phyloP scores from a whole-genome alignment of 92 coral and sea anemone species.

The Zoanthus sansibaricus region DNA sequence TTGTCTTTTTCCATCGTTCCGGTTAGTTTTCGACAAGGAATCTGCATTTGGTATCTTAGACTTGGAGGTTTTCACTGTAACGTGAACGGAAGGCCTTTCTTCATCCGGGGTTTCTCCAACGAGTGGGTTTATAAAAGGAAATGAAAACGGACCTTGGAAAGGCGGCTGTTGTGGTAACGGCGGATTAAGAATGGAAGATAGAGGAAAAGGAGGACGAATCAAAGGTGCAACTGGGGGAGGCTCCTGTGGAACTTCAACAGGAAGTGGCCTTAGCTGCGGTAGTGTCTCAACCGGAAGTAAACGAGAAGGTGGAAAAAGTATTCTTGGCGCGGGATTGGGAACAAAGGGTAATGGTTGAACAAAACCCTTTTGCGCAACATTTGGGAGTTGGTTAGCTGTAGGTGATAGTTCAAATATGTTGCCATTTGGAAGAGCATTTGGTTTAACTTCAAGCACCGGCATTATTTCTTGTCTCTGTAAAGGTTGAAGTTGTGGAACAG shows the following conservation, averaged over 20 bases:
- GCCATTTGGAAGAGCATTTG: not conserved
- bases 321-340: constrained; percentile 52
- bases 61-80: constrained; percentile 93
- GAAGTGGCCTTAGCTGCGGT: constrained; percentile 37
- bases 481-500: constrained; percentile 14
- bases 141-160: constrained; percentile 29
- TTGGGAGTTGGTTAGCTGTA: not conserved
- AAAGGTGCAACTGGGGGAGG: constrained; percentile 44
- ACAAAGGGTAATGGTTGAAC: constrained; percentile 20
- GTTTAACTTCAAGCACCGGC: not conserved
- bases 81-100: constrained; percentile 92
- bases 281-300: constrained; percentile 23
- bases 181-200: constrained; percentile 35
- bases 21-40: constrained; percentile 31
- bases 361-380: not conserved
- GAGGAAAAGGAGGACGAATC: constrained; percentile 31
- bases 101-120: constrained; percentile 52
- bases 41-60: constrained; percentile 80
- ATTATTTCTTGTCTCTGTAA: constrained; percentile 5
- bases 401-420: constrained; percentile 3
- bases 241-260: constrained; percentile 42
- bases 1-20: not conserved
- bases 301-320: constrained; percentile 50
- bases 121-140: constrained; percentile 22
- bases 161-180: constrained; percentile 37